Percentiles rank a stretch among this genome's conserved stretches.
Conservation (phyloP, 1,140 invertebrate genomes). For the Rhagoletis pomonella region DNA sequence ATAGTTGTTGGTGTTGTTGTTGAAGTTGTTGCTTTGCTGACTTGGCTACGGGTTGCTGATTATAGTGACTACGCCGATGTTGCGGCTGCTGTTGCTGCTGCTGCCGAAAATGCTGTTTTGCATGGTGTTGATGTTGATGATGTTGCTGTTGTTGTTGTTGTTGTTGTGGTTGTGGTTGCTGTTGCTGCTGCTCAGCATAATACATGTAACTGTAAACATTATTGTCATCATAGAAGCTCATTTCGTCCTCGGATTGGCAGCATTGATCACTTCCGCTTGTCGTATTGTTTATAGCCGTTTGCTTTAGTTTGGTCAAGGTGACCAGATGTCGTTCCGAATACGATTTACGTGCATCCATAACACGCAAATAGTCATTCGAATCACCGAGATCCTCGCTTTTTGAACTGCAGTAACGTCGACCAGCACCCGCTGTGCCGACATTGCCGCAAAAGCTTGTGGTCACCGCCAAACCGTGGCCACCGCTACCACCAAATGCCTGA, state of each 20-base stretch:
- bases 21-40: constrained; percentile 40
- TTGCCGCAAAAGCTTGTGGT: constrained; percentile 70
- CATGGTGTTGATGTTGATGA: constrained; percentile 35
- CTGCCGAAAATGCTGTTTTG: constrained; percentile 8
- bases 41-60: background rate
- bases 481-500: background rate
- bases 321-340: constrained; percentile 71
- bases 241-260: constrained; percentile 65
- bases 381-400: constrained; percentile 70
- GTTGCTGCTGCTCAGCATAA: constrained; percentile 55
- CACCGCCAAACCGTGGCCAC: constrained; percentile 60
- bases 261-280: constrained; percentile 61
- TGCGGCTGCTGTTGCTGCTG: constrained; percentile 16
- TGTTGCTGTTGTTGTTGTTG: constrained; percentile 32
- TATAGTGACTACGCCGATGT: background rate
- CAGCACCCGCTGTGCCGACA: constrained; percentile 27
- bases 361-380: constrained; percentile 66
- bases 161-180: constrained; percentile 55
- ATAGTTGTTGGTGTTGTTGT: constrained; percentile 51
- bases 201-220: constrained; percentile 60
- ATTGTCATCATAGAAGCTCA: constrained; percentile 73
- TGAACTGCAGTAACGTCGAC: constrained; percentile 69
- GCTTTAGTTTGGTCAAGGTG: constrained; percentile 66
- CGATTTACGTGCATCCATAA: constrained; percentile 71
- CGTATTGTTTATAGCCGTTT: constrained; percentile 72